Conservation (phyloP, 2,888 invertebrate species). For the Rugalucina vietnamica region DNA sequence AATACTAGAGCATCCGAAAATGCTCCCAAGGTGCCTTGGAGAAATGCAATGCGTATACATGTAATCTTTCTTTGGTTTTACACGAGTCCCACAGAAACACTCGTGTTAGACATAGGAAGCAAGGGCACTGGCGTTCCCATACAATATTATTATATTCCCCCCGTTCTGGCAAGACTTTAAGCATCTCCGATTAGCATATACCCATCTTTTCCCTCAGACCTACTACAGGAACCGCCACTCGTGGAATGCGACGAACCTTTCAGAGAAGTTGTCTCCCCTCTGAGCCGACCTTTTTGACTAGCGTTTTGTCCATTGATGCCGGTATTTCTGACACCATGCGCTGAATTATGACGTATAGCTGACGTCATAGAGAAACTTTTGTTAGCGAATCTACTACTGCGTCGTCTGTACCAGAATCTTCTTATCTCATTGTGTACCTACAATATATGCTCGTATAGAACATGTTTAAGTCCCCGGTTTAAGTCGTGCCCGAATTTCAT, state of each 20-base stretch:
- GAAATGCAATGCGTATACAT: no score
- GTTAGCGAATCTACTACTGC: slow-evolving; percentile 30
- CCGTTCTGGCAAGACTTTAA: no score
- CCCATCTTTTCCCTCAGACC: background rate
- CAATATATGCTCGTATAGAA: no score
- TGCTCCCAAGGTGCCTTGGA: no score
- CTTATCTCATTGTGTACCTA: slow-evolving; percentile 55
- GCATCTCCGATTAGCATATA: background rate
- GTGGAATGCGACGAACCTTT: background rate
- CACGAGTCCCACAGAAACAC: no score
- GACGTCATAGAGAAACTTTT: slow-evolving; percentile 43
- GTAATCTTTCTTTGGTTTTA: no score
- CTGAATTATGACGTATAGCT: slow-evolving; percentile 3
- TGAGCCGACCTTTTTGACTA: background rate
- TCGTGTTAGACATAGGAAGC: no score
- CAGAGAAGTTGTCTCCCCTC: background rate
- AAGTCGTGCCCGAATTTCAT: no score
- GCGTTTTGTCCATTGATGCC: background rate
- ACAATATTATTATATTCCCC: no score
- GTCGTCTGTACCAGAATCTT: slow-evolving; percentile 36
- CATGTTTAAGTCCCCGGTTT: no score
- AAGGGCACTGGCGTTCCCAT: no score
- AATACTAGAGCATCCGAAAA: no score
- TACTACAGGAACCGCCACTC: background rate
- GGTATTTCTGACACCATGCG: background rate